Conservation (phyloP, 2,888 invertebrate species). For the Spisula solida region DNA sequence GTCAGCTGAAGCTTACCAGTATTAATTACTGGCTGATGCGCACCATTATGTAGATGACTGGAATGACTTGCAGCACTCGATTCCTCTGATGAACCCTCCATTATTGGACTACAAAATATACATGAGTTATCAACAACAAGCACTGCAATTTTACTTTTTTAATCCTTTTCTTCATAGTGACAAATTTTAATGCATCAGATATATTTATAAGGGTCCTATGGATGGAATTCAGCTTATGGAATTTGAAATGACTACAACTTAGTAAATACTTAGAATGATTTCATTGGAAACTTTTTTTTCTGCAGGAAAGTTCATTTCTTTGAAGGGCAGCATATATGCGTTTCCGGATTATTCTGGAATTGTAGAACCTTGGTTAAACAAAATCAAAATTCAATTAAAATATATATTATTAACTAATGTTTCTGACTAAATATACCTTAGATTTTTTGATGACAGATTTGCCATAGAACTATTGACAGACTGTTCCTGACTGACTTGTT, state of each 20-base stretch:
- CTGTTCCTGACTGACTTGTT: conserved; percentile 47
- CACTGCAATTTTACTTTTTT: not conserved
- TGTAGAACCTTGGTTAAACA: too few relatives aligned
- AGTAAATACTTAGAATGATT: too few relatives aligned
- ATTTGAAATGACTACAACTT: too few relatives aligned
- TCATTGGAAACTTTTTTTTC: too few relatives aligned
- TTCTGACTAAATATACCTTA: conserved; percentile 44
- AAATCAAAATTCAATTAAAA: too few relatives aligned
- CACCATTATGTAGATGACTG: conserved; percentile 55
- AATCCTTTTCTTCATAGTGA: not conserved
- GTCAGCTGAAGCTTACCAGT: conserved; percentile 32
- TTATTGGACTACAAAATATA: conserved; percentile 81
- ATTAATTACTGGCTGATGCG: conserved; percentile 16
- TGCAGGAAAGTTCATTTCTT: too few relatives aligned
- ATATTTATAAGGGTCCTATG: not conserved
- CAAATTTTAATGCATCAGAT: not conserved
- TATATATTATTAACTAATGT: too few relatives aligned
- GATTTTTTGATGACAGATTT: conserved; percentile 59
- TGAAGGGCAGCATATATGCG: too few relatives aligned
- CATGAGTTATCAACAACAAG: not conserved
- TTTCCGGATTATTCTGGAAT: too few relatives aligned
- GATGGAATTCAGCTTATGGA: too few relatives aligned
- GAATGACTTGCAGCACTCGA: conserved; percentile 61
- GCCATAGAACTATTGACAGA: conserved; percentile 36
- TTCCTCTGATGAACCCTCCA: conserved; percentile 84